Evolutionary conservation across 2,888 invertebrate genomes (phyloP).

Genomic region (Aelia acuminata): DNA sequence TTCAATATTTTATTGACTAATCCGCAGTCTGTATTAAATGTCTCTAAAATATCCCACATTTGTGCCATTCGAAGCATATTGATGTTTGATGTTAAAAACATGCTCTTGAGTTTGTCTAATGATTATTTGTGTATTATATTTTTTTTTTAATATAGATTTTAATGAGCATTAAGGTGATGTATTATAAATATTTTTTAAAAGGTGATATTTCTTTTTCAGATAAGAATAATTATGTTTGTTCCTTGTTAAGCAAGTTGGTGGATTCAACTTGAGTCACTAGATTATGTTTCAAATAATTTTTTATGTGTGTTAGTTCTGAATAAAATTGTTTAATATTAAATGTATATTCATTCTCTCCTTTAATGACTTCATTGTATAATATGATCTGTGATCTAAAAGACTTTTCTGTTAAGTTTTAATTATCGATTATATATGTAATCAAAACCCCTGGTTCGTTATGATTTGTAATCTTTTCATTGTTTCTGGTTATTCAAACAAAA

Average conservation of each 20-base stretch:
- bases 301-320: constrained; percentile 58
- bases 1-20: constrained; percentile 19
- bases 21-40: constrained; percentile 44
- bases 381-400: not conserved
- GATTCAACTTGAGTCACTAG: constrained; percentile 55
- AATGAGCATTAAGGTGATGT: not conserved
- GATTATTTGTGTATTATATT: not conserved
- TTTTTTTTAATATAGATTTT: constrained; percentile 52
- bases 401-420: not conserved
- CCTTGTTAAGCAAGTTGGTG: constrained; percentile 57
- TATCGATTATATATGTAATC: not conserved
- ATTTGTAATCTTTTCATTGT: too few relatives aligned
- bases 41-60: constrained; percentile 40
- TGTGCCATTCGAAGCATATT: constrained; percentile 53
- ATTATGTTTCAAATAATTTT: constrained; percentile 57
- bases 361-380: not conserved
- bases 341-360: not conserved
- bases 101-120: constrained; percentile 24
- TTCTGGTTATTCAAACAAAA: not conserved
- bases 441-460: too few relatives aligned
- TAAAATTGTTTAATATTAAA: constrained; percentile 39
- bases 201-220: constrained; percentile 53
- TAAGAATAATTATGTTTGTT: constrained; percentile 54
- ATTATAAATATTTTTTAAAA: constrained; percentile 55
- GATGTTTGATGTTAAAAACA: constrained; percentile 50